Evolutionary conservation across 2,113 vertebrate genomes (phyloP).

Genomic region (Sebastes fasciatus): DNA sequence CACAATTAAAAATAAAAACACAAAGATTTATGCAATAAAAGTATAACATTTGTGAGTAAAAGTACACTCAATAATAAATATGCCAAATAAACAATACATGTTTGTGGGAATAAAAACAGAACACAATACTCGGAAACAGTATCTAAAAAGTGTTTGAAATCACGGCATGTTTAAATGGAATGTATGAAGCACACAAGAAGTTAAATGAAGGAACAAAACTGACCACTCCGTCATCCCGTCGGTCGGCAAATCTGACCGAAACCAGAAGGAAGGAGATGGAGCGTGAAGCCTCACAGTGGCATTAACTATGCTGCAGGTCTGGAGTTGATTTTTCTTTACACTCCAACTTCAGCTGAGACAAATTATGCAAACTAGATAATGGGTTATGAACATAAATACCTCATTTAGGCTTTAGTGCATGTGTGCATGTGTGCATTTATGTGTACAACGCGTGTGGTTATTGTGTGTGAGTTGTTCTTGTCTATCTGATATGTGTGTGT

Average conservation of each 20-base stretch:
- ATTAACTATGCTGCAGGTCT: conserved; percentile 34
- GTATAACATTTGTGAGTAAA: conserved; percentile 78
- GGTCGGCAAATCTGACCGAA: conserved; percentile 1
- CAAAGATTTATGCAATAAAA: conserved; percentile 72
- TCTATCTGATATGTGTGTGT: conserved; percentile 24
- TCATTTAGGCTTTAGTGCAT: conserved; percentile 68
- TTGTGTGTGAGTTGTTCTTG: conserved; percentile 15
- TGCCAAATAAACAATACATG: conserved; percentile 65
- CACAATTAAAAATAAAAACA: conserved; percentile 72
- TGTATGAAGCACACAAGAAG: conserved; percentile 74
- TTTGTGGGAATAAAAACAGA: conserved; percentile 28
- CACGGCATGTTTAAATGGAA: conserved; percentile 79
- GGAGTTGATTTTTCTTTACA: conserved; percentile 33
- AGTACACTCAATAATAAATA: conserved; percentile 82
- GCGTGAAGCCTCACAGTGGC: conserved; percentile 55
- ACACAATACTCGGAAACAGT: conserved; percentile 38
- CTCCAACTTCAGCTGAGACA: conserved; percentile 30
- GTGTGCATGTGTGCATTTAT: conserved; percentile 58
- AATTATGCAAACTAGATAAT: conserved; percentile 38
- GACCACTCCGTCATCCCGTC: conserved; percentile 15
- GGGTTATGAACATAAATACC: conserved; percentile 52
- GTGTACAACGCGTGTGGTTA: conserved; percentile 33
- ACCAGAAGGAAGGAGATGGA: conserved; percentile 11
- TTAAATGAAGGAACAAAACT: conserved; percentile 38
- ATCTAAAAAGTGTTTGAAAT: conserved; percentile 61